Conservation (phyloP, 2,888 invertebrate species). For the Oxytorus armatus region DNA sequence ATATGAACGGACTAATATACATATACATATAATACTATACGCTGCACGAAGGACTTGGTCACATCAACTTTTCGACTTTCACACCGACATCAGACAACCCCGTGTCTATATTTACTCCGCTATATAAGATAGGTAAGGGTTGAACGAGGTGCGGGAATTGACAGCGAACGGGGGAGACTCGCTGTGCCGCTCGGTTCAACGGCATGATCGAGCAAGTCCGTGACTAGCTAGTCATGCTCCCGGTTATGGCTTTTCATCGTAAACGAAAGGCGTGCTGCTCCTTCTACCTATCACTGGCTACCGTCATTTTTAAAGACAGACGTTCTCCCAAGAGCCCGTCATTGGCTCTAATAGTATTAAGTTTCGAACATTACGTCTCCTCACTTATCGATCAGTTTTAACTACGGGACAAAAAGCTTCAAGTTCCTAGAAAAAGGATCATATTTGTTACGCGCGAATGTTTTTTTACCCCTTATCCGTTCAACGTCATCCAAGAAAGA, state of each 20-base stretch:
- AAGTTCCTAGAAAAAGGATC: no score
- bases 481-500: no score
- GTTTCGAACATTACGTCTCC: slow-evolving; percentile 16
- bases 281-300: slow-evolving; percentile 18
- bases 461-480: no score
- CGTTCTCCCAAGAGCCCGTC: slow-evolving; percentile 6
- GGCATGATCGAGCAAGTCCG: slow-evolving; percentile 50
- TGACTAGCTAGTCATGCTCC: slow-evolving; percentile 17
- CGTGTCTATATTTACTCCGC: neutral
- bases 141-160: slow-evolving; percentile 57
- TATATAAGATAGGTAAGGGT: slow-evolving; percentile 15
- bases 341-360: slow-evolving; percentile 15
- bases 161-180: slow-evolving; percentile 45
- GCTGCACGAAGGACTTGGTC: slow-evolving; percentile 10
- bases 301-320: slow-evolving; percentile 31
- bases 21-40: no score
- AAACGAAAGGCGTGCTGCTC: slow-evolving; percentile 35
- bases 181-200: slow-evolving; percentile 44
- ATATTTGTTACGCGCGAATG: no score
- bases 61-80: slow-evolving; percentile 23
- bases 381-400: no score
- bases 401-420: no score
- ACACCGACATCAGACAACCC: no score
- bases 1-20: neutral
- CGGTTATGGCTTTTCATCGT: slow-evolving; percentile 38